Evolutionary conservation across 2,888 invertebrate genomes (phyloP), one percentile per base, ranked within the genome.

Genomic region (Beris morrisii): DNA sequence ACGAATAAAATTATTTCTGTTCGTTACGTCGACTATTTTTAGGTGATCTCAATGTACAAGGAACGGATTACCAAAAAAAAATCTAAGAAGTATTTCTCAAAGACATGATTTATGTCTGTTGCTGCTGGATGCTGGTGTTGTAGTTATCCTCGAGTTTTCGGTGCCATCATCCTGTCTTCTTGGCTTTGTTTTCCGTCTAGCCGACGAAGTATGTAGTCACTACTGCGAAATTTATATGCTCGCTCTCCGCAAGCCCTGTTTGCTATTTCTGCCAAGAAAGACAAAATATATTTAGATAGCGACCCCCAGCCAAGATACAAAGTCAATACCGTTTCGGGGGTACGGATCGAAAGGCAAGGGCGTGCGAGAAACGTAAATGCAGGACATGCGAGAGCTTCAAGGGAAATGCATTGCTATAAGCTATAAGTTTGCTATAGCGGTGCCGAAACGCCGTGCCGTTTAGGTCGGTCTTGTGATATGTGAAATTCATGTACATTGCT

Each of bases 161-260:
- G 58, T 58, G 58, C 58, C 58, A 58, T 58, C 58, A 46, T 58
- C 58, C 7, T 58, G 58, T 58, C 58, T 58, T 58, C 45, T 58
- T 58, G 58, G 58, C 58, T 58, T 58, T 58, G 58, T 58, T 58
- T 58, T 58, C 58, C 45, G 58, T 58, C 58, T 58, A 58, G 58
- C n/a, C 58, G 45, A n/a, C 58, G 46, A 38, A 30, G 5, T 11
- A 15, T 45, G 28, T 6, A 58, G 58, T 46, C 58, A 30, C 58
- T 45, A 15, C 58, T 45, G 22, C 22, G 38, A 58, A 46, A 58
- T 58, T 58, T 58, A 58, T 22, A 1, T 22, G 22, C 22, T 58
- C 58, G 22, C 22, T 58, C 58, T 58, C 30, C 45, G 15, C 45
- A 30, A 58, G 46, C 46, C 30, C 58, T 58, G 58, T 45, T 45